phyloP scores from a whole-genome alignment of 1,140 invertebrate genomes.

The Chymomyza costata region DNA sequence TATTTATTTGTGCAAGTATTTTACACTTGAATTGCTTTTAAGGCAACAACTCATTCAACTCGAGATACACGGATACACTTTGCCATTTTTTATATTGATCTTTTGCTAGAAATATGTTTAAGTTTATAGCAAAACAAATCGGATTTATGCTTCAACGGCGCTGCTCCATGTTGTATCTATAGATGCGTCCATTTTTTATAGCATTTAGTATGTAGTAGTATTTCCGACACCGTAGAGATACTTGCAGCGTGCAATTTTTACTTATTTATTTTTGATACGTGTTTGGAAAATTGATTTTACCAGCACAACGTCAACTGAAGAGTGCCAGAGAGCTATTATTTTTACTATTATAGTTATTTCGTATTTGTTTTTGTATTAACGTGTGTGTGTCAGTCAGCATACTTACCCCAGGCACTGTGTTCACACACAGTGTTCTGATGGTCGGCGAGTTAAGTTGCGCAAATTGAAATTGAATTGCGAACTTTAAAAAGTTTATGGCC shows the following conservation, averaged over 20 bases:
- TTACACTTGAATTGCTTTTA: too few relatives aligned
- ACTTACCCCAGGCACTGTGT: too few relatives aligned
- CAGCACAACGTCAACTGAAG: conserved; percentile 6
- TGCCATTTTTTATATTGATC: conserved; percentile 8
- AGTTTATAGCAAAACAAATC: conserved; percentile 68
- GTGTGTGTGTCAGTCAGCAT: too few relatives aligned
- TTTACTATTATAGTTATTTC: conserved; percentile 49
- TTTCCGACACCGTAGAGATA: too few relatives aligned
- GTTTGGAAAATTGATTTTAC: conserved; percentile 58
- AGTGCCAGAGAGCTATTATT: conserved; percentile 23
- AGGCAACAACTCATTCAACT: too few relatives aligned
- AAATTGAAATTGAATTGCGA: conserved; percentile 72
- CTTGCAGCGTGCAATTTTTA: too few relatives aligned
- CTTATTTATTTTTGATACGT: conserved; percentile 36
- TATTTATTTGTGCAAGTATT: too few relatives aligned
- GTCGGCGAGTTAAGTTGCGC: conserved; percentile 1
- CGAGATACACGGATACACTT: too few relatives aligned
- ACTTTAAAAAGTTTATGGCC: conserved; percentile 68
- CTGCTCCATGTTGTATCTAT: conserved; percentile 50
- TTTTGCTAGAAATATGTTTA: too few relatives aligned
- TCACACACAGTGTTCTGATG: too few relatives aligned
- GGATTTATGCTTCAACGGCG: conserved; percentile 72
- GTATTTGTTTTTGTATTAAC: conserved; percentile 8
- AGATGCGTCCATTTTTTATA: too few relatives aligned
- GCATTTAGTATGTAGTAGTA: too few relatives aligned